Evolutionary conservation across 2,113 vertebrate species (phyloP).

Genomic region (Callopanchax toddi): DNA sequence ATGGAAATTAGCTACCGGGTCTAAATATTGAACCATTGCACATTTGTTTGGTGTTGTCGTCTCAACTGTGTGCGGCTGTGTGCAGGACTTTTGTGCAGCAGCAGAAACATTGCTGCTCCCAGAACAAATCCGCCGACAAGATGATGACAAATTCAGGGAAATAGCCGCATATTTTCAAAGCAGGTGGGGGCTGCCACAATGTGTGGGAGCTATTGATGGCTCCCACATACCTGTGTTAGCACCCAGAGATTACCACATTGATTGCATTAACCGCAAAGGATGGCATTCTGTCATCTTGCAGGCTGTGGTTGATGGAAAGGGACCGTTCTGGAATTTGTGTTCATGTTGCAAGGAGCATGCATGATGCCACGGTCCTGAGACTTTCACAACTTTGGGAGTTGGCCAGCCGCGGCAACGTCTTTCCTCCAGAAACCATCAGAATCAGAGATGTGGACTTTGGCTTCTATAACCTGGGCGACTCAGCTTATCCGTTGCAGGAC

Average conservation of each 20-base stretch:
- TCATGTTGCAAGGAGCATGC: background rate
- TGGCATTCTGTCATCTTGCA: background rate
- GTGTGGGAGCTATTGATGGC: background rate
- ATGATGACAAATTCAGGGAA: background rate
- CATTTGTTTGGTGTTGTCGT: too few relatives aligned
- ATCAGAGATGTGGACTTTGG: too few relatives aligned
- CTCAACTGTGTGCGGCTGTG: too few relatives aligned
- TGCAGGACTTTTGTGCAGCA: background rate
- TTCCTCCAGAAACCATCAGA: too few relatives aligned
- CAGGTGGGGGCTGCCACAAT: background rate
- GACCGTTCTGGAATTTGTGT: slow-evolving; percentile 1
- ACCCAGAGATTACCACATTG: background rate
- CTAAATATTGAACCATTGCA: too few relatives aligned
- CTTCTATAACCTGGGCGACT: too few relatives aligned
- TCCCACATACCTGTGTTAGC: background rate
- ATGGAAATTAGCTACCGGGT: too few relatives aligned
- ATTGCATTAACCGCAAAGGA: background rate
- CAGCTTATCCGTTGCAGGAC: too few relatives aligned
- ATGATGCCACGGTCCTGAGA: background rate
- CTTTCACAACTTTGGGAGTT: background rate
- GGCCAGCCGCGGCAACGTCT: too few relatives aligned
- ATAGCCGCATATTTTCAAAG: background rate
- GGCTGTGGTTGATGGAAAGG: background rate
- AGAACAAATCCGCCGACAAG: background rate
- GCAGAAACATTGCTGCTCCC: background rate